These are phyloP conservation scores for Papilio helenus DNA, from an alignment of 1,140 invertebrate genomes.

Conservation along the genomic window DNA sequence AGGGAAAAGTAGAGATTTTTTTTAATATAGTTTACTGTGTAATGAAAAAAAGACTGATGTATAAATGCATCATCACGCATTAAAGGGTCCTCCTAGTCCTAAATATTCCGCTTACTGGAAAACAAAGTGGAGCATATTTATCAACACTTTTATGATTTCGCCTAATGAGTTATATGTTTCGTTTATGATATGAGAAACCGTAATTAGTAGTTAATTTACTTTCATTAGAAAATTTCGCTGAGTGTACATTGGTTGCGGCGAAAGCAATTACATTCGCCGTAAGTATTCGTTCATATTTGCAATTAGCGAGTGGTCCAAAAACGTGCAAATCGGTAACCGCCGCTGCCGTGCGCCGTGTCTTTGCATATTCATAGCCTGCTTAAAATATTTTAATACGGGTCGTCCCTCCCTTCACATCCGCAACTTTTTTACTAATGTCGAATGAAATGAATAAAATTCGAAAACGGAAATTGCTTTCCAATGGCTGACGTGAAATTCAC, in stretches of 20 bases:
- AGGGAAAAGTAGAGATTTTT: too few species aligned
- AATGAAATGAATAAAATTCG: slow-evolving; percentile 69
- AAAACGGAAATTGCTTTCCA: slow-evolving; percentile 49
- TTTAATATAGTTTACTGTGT: too few species aligned
- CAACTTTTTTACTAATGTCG: slow-evolving; percentile 75
- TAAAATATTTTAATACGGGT: slow-evolving; percentile 82
- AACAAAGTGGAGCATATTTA: background rate
- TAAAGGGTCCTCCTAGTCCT: background rate
- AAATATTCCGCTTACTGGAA: background rate
- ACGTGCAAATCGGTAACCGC: slow-evolving; percentile 80
- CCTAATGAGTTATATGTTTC: background rate
- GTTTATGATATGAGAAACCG: background rate
- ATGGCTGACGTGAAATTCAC: slow-evolving; percentile 39
- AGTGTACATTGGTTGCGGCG: slow-evolving; percentile 20
- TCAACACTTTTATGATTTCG: background rate
- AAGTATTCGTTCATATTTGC: slow-evolving; percentile 80
- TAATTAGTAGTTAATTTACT: slow-evolving; percentile 14
- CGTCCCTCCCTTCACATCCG: slow-evolving; percentile 68
- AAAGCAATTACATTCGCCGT: slow-evolving; percentile 80
- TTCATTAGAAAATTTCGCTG: background rate
- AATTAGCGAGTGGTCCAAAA: slow-evolving; percentile 80
- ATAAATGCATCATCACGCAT: too few species aligned
- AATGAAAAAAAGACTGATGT: too few species aligned
- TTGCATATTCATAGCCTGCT: slow-evolving; percentile 82
- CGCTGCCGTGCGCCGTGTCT: slow-evolving; percentile 74